phyloP scores from a whole-genome alignment of 2,888 invertebrate species.

The Diarsia mendica region DNA sequence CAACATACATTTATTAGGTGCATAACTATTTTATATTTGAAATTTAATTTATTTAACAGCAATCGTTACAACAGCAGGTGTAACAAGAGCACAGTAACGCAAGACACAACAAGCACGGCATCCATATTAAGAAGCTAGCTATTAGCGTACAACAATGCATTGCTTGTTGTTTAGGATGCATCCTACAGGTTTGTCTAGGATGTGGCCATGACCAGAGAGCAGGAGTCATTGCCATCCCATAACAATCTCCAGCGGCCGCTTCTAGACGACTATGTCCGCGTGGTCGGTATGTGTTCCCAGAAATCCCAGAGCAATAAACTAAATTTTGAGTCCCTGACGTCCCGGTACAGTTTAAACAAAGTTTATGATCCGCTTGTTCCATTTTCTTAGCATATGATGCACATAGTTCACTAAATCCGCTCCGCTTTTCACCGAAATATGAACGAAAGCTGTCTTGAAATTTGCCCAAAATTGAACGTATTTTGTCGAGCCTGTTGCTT shows the following conservation, averaged over 20 bases:
- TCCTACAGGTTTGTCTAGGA: constrained; percentile 61
- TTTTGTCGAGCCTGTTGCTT: constrained; percentile 26
- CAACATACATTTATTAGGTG: constrained; percentile 16
- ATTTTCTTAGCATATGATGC: constrained; percentile 25
- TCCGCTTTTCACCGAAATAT: constrained; percentile 13
- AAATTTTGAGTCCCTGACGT: background rate
- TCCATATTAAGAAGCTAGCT: constrained; percentile 72
- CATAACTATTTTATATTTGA: constrained; percentile 2
- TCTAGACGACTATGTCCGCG: constrained; percentile 43
- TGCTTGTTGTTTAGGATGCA: constrained; percentile 58
- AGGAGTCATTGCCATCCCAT: constrained; percentile 70
- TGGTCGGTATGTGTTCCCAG: background rate
- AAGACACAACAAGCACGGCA: constrained; percentile 74
- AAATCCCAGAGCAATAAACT: background rate
- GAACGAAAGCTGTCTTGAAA: background rate
- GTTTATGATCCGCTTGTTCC: background rate
- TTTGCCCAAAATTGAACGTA: constrained; percentile 17
- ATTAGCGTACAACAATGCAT: constrained; percentile 63
- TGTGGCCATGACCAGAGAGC: constrained; percentile 71
- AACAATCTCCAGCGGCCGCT: constrained; percentile 71
- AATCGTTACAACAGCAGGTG: constrained; percentile 62
- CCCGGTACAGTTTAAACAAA: background rate
- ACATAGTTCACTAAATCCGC: constrained; percentile 13
- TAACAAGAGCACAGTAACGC: constrained; percentile 70
- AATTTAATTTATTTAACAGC: constrained; percentile 35